phyloP scores from a whole-genome alignment of 1,140 invertebrate genomes.

The Drosophila simulans region DNA sequence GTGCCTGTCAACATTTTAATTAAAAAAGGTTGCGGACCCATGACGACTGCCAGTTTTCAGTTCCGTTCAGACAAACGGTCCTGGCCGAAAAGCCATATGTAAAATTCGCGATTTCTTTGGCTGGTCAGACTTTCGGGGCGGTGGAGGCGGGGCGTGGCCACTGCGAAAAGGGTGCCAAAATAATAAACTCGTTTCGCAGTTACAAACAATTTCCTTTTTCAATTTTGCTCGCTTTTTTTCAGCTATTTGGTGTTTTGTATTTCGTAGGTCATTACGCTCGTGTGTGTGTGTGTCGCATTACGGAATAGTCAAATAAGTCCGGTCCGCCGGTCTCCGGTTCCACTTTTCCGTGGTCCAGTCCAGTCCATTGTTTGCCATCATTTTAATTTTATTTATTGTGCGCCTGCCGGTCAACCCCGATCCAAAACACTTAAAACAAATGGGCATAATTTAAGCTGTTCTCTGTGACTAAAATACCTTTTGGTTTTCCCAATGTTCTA shows the following conservation, averaged over 20 bases:
- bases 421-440: conserved; percentile 13
- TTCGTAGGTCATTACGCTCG: conserved; percentile 77
- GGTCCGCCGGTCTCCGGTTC: conserved; percentile 34
- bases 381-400: conserved; percentile 85
- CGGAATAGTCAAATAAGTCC: conserved; percentile 66
- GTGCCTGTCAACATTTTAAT: conserved; percentile 85
- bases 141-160: conserved; percentile 24
- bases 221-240: conserved; percentile 68
- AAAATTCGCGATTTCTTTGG: conserved; percentile 78
- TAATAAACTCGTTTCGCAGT: conserved; percentile 84
- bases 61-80: conserved; percentile 28
- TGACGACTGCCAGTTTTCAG: conserved; percentile 37
- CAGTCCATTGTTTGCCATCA: conserved; percentile 83
- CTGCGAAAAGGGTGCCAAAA: conserved; percentile 81
- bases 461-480: neutral
- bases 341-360: conserved; percentile 50
- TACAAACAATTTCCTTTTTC: conserved; percentile 85
- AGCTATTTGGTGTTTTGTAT: conserved; percentile 37
- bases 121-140: conserved; percentile 35
- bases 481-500: too few relatives aligned
- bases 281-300: conserved; percentile 69
- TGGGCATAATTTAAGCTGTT: neutral
- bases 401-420: conserved; percentile 59
- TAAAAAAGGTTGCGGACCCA: conserved; percentile 84
- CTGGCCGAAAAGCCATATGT: conserved; percentile 59